A percentile compares a stretch with the other conserved stretches of the same genome.
Conservation (phyloP, 1,140 invertebrate genomes). For the Lithobius niger region DNA sequence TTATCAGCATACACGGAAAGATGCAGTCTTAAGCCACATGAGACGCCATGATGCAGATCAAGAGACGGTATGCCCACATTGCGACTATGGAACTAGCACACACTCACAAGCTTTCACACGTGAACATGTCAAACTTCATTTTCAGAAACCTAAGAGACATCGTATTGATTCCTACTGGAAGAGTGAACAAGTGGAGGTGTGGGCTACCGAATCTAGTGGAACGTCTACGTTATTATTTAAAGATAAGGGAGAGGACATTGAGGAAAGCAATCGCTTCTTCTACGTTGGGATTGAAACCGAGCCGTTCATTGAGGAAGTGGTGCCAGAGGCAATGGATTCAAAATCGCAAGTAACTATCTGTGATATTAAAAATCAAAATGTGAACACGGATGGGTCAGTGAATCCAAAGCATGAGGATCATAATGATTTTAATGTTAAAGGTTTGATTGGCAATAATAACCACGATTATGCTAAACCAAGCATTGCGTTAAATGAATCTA, state of each 20-base stretch:
- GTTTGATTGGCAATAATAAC: too few relatives aligned
- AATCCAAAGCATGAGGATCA: too few relatives aligned
- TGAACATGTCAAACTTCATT: slow-evolving; percentile 70
- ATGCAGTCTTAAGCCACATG: slow-evolving; percentile 57
- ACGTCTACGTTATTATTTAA: background rate
- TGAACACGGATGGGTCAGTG: too few relatives aligned
- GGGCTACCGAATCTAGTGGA: background rate
- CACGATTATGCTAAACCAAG: too few relatives aligned
- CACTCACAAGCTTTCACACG: slow-evolving; percentile 55
- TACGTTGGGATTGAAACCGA: too few relatives aligned
- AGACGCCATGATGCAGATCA: slow-evolving; percentile 48
- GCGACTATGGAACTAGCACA: slow-evolving; percentile 65
- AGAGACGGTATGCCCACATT: slow-evolving; percentile 56
- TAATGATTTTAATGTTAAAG: too few relatives aligned
- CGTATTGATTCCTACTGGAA: slow-evolving; percentile 46
- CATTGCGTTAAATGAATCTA: too few relatives aligned
- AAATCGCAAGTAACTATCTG: background rate
- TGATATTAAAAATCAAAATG: too few relatives aligned
- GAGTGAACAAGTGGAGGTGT: slow-evolving; percentile 23
- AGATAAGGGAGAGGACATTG: background rate
- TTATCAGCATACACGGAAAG: slow-evolving; percentile 54
- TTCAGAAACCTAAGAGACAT: slow-evolving; percentile 42
- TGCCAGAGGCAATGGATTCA: too few relatives aligned
- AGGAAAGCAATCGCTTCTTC: too few relatives aligned
- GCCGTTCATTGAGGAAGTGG: too few relatives aligned